Conservation (phyloP, 1,140 invertebrate genomes). For the Goniozus legneri region DNA sequence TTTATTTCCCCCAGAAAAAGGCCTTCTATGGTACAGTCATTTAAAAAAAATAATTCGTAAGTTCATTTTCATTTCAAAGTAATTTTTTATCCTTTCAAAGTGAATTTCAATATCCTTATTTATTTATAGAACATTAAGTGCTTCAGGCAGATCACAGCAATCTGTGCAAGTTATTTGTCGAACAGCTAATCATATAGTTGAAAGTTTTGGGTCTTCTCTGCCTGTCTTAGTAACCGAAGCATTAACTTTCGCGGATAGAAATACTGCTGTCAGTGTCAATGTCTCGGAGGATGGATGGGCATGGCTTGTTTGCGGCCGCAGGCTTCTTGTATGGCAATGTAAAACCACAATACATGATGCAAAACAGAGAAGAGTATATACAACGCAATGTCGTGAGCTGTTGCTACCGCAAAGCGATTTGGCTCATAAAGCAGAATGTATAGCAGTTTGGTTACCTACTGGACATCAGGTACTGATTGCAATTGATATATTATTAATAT, state of each 20-base stretch:
- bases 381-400: conserved; percentile 73
- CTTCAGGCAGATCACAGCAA: conserved; percentile 62
- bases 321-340: conserved; percentile 85
- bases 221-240: conserved; percentile 87
- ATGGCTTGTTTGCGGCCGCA: conserved; percentile 83
- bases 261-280: conserved; percentile 61
- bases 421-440: conserved; percentile 84
- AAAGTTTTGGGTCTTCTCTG: conserved; percentile 73
- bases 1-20: conserved; percentile 39
- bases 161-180: conserved; percentile 69
- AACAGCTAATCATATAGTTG: conserved; percentile 64
- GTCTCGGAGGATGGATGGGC: conserved; percentile 69
- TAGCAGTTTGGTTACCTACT: conserved; percentile 71
- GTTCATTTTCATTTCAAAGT: conserved; percentile 19
- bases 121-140: conserved; percentile 55
- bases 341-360: conserved; percentile 51
- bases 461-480: conserved; percentile 59
- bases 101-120: conserved; percentile 2
- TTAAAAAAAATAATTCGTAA: conserved; percentile 46
- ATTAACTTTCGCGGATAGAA: conserved; percentile 70
- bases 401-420: conserved; percentile 87
- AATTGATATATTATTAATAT: conserved; percentile 4
- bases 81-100: conserved; percentile 1
- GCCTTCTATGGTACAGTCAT: conserved; percentile 44
- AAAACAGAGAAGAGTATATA: conserved; percentile 47